Evolutionary conservation across 2,113 vertebrate species (phyloP).

Genomic region (Syngnathus floridae): DNA sequence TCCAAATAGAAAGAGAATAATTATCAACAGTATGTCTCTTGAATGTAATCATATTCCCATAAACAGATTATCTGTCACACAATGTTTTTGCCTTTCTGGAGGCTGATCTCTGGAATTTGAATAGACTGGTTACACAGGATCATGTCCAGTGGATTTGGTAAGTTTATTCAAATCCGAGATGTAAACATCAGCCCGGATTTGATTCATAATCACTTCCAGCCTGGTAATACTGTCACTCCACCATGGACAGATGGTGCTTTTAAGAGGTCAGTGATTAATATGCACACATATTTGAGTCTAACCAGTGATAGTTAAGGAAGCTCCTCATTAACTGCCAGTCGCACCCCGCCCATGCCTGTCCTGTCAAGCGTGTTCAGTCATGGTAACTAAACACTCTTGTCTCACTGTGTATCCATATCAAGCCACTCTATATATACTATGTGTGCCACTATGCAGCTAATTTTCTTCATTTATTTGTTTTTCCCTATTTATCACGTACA

Average conservation of each 20-base stretch:
- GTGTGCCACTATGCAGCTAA: not conserved
- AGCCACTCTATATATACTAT: slow-evolving; percentile 24
- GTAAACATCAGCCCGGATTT: slow-evolving; percentile 47
- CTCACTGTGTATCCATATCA: not conserved
- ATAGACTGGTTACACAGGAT: slow-evolving; percentile 5
- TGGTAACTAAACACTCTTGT: slow-evolving; percentile 30
- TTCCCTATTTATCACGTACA: slow-evolving; percentile 7
- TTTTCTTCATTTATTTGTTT: slow-evolving; percentile 8
- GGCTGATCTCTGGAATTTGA: slow-evolving; percentile 3
- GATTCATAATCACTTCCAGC: slow-evolving; percentile 26
- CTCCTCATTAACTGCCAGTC: slow-evolving; percentile 22
- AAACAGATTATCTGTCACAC: slow-evolving; percentile 12
- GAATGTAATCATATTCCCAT: slow-evolving; percentile 7
- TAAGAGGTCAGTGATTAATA: slow-evolving; percentile 44
- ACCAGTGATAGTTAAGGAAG: slow-evolving; percentile 22
- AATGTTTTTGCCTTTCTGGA: slow-evolving; percentile 24
- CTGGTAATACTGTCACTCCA: slow-evolving; percentile 27
- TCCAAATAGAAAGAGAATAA: not conserved
- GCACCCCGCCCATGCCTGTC: slow-evolving; percentile 19
- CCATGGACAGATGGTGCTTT: slow-evolving; percentile 53
- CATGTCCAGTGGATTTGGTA: slow-evolving; percentile 25
- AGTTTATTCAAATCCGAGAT: slow-evolving; percentile 37
- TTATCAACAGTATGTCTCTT: slow-evolving; percentile 19
- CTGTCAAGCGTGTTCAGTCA: slow-evolving; percentile 18
- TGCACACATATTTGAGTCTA: slow-evolving; percentile 35